Percentiles rank a stretch among this genome's conserved stretches.
Conservation (phyloP, 2,113 vertebrate genomes). For the Tragulus kanchil region DNA sequence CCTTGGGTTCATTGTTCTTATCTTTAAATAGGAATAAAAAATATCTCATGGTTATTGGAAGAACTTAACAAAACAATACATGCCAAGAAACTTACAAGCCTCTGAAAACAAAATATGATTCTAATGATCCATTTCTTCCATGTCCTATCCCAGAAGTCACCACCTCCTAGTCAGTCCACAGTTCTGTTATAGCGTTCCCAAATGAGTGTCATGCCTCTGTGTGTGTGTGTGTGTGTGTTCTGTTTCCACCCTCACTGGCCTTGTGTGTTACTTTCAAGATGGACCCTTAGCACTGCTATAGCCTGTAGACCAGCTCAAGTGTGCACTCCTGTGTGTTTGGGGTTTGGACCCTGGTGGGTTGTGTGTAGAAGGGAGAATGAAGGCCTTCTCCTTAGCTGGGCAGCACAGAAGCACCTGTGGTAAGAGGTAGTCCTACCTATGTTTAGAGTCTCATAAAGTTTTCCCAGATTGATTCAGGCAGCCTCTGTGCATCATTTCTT, state of each 20-base stretch:
- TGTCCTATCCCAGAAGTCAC: not conserved
- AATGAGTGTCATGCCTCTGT: not conserved
- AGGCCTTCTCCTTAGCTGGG: no score
- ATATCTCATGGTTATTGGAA: not conserved
- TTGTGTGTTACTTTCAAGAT: not conserved
- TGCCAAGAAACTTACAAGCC: not conserved
- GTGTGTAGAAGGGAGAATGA: not conserved
- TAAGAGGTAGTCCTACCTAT: no score
- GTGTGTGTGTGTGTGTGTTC: no score
- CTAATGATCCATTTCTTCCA: not conserved
- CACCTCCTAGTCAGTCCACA: not conserved
- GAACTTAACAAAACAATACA: not conserved
- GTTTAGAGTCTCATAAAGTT: not conserved
- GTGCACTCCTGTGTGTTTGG: not conserved
- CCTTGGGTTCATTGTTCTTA: not conserved
- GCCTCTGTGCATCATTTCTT: not conserved
- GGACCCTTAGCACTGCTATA: not conserved
- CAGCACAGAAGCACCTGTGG: no score
- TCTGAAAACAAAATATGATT: not conserved
- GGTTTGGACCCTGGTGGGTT: not conserved
- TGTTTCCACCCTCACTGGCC: fast-evolving
- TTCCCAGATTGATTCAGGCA: not conserved
- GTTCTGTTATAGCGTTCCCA: not conserved
- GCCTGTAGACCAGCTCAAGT: no score
- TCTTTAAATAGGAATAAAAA: not conserved